phyloP scores from a whole-genome alignment of 2,113 vertebrate species.

The Esox niger region DNA sequence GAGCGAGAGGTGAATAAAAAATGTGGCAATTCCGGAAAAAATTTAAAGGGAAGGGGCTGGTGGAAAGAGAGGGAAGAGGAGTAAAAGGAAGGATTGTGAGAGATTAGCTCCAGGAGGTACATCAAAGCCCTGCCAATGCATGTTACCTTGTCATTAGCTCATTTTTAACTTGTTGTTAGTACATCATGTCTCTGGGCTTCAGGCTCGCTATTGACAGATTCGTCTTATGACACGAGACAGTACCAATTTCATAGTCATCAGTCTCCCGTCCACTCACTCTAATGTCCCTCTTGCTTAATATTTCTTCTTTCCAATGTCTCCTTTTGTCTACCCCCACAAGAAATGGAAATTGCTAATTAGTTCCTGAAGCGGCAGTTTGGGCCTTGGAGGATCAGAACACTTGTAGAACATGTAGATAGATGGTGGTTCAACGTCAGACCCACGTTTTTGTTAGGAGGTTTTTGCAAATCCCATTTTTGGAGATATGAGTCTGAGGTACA shows the following conservation, averaged over 20 bases:
- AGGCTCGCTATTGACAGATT: not conserved
- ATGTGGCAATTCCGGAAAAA: not conserved
- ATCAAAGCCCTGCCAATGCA: not conserved
- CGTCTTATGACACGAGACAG: not conserved
- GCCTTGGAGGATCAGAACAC: no score
- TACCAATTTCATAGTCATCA: not conserved
- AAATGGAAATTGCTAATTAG: no score
- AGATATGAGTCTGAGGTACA: no score
- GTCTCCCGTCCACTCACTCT: no score
- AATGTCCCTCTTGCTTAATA: no score
- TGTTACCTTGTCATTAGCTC: not conserved
- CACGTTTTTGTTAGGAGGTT: no score
- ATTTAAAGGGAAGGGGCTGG: not conserved
- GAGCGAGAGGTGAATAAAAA: not conserved
- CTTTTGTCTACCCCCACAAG: no score
- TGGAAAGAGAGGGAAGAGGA: not conserved
- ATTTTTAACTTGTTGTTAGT: not conserved
- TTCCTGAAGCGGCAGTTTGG: no score
- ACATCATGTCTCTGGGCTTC: not conserved
- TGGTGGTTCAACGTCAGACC: no score
- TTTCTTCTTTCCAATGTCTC: no score
- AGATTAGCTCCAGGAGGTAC: not conserved
- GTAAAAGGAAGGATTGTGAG: not conserved
- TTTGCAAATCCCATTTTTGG: no score
- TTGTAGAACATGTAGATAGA: no score